Base-by-base conservation (phyloP, 2,113 vertebrate genomes). In the Sprattus sprattus region DNA sequence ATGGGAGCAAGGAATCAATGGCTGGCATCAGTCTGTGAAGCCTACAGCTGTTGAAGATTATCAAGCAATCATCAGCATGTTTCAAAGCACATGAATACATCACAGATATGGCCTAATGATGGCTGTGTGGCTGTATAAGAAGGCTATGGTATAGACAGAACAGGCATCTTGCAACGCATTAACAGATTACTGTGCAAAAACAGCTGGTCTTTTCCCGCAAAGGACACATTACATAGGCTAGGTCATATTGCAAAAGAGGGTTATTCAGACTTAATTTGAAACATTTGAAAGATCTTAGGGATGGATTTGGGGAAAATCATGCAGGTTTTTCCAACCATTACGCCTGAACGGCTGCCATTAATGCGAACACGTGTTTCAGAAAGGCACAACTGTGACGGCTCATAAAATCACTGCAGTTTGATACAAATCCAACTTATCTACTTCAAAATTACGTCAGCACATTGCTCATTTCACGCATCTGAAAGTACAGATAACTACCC, bases 141-240 rank as follows among this genome's bases (percentile, higher is more conserved):
- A 78, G 18, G 54, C 54, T 60, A 60, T 60, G 18, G 18, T 4
- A 6, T 18, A 22, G 18, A 60, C 18, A 60, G 13, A 39, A 78
- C 39, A 78, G 1, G 25, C 81, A 78, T 85, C 83, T 64, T 60
- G 25, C 44, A 75, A 81, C 57, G 78, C 75, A 88, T 88, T 88
- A 86, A 88, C 84, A 81, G 85, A 89, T 88, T 83, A 86, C 83
- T 39, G 57, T 39, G 83, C 16, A 89, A 84, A 87, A 85, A 85
- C 87, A 89, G 83, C 85, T 82, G 85, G 81, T 86, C 67, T 83
- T 80, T 78, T 86, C 86, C 16, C 49, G 50, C 83, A 44, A 85
- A 86, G 81, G 45, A 57, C 81, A 85, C 85, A 82, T 89, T 88
- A 86, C 54, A 71, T 83, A 81, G 71, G 71, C 71, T 15, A 78